A percentile compares a stretch with the other conserved stretches of the same genome.
Evolutionary conservation across 2,113 vertebrate genomes (phyloP).

Genomic region (Paratilapia polleni): DNA sequence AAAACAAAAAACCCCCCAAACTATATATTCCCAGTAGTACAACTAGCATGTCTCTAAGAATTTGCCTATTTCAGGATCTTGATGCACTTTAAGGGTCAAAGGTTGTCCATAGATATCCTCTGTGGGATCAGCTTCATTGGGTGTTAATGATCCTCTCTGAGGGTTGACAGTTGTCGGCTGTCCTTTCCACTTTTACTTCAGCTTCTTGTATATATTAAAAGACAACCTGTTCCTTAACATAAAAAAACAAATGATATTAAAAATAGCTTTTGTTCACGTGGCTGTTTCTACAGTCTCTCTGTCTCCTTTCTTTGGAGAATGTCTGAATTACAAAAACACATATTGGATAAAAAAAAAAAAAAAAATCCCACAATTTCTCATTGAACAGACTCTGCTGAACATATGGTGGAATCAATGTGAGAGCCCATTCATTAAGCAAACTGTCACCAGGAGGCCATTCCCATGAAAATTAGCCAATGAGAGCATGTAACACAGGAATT

Average conservation of each 20-base stretch:
- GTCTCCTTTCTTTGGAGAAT: slow-evolving; percentile 2
- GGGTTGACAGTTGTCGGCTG: slow-evolving; percentile 31
- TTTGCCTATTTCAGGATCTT: slow-evolving; percentile 38
- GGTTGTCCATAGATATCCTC: slow-evolving; percentile 57
- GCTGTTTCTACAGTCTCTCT: background rate
- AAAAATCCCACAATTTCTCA: slow-evolving; percentile 18
- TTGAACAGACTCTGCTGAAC: slow-evolving; percentile 33
- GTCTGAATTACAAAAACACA: slow-evolving; percentile 24
- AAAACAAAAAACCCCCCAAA: background rate
- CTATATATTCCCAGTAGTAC: background rate
- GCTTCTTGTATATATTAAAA: background rate
- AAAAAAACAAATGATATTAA: too few relatives aligned
- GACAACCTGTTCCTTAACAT: background rate
- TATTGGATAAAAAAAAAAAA: background rate
- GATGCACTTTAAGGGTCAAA: slow-evolving; percentile 61
- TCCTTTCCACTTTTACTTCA: background rate
- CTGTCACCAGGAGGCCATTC: slow-evolving; percentile 52
- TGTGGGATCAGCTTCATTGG: slow-evolving; percentile 68
- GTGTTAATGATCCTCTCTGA: slow-evolving; percentile 67
- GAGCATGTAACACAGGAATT: slow-evolving; percentile 19
- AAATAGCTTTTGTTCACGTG: background rate
- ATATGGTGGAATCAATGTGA: slow-evolving; percentile 63
- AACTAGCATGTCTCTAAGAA: slow-evolving; percentile 33
- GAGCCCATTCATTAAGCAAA: slow-evolving; percentile 57
- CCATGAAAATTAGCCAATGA: slow-evolving; percentile 39